phyloP scores from a whole-genome alignment of 2,888 invertebrate species.

The Lithophane socia region DNA sequence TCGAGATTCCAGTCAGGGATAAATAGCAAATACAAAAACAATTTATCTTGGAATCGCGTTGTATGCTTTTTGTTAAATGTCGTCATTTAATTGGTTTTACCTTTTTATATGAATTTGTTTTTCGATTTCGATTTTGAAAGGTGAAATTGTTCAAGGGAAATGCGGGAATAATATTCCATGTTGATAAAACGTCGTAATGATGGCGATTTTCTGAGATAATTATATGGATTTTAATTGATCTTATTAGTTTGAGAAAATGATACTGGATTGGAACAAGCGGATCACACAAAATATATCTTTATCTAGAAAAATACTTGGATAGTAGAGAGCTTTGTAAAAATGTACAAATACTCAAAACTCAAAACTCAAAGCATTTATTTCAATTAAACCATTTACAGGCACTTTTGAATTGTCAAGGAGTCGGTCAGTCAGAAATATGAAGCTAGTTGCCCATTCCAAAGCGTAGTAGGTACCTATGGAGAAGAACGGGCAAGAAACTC shows the following conservation, averaged over 20 bases:
- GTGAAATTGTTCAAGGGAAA: not conserved
- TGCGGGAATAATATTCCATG: not conserved
- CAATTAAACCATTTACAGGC: too few species aligned
- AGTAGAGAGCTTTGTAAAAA: too few species aligned
- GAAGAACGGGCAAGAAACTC: too few species aligned
- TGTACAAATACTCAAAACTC: too few species aligned
- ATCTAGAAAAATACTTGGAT: not conserved
- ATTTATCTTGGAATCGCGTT: constrained; percentile 69
- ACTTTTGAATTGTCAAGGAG: too few species aligned
- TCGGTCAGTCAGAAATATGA: too few species aligned
- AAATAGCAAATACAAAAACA: constrained; percentile 69
- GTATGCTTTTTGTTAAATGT: constrained; percentile 41
- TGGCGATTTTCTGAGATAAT: too few species aligned
- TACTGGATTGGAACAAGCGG: not conserved
- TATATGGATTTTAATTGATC: too few species aligned
- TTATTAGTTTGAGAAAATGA: not conserved
- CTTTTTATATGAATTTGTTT: constrained; percentile 23
- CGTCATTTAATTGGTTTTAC: constrained; percentile 40
- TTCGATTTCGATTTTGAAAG: constrained; percentile 17
- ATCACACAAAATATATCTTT: not conserved
- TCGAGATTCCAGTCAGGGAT: constrained; percentile 66
- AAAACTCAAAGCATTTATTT: too few species aligned
- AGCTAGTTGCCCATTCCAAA: too few species aligned
- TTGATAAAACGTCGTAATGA: not conserved
- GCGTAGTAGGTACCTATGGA: too few species aligned